Percentiles rank a stretch among this genome's conserved stretches.
Evolutionary conservation across 1,140 invertebrate species (phyloP).

Genomic region (Theocolax elegans): DNA sequence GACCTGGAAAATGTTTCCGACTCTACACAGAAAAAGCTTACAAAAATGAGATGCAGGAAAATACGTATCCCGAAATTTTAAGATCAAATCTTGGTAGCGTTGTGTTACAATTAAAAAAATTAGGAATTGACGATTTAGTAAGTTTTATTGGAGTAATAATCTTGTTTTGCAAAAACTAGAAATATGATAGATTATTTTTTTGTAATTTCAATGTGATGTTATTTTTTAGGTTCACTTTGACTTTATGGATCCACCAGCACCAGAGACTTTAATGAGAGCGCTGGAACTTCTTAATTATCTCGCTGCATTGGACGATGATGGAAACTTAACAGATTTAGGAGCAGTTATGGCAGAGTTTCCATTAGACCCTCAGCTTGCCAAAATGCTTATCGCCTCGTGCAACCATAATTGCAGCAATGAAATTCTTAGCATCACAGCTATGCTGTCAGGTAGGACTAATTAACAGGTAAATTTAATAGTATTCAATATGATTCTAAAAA

Average conservation of each 20-base stretch:
- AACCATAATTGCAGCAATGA: constrained; percentile 99
- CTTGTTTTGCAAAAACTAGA: not conserved
- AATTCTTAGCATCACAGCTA: constrained; percentile 98
- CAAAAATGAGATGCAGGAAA: constrained; percentile 99
- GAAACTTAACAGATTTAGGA: constrained; percentile 94
- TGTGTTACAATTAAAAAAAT: constrained; percentile 97
- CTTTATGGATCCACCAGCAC: constrained; percentile 99
- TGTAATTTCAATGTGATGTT: not conserved
- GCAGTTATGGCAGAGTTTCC: constrained; percentile 99
- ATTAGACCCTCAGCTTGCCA: constrained; percentile 97
- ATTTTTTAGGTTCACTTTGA: constrained; percentile 88
- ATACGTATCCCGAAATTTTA: constrained; percentile 99
- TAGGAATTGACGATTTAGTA: constrained; percentile 97
- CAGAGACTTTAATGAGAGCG: constrained; percentile 99
- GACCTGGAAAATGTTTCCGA: constrained; percentile 98
- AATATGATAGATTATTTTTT: not conserved
- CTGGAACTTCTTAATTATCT: constrained; percentile 98
- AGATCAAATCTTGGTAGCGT: constrained; percentile 96
- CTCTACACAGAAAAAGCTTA: constrained; percentile 99
- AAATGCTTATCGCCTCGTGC: constrained; percentile 97
- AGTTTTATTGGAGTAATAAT: constrained; percentile 42
- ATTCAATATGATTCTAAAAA: no score
- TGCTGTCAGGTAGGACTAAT: constrained; percentile 90
- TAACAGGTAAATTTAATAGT: not conserved
- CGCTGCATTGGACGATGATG: constrained; percentile 95